A percentile compares a stretch with the other conserved stretches of the same genome.
Conservation (phyloP, 2,113 vertebrate species). For the Lota lota region DNA sequence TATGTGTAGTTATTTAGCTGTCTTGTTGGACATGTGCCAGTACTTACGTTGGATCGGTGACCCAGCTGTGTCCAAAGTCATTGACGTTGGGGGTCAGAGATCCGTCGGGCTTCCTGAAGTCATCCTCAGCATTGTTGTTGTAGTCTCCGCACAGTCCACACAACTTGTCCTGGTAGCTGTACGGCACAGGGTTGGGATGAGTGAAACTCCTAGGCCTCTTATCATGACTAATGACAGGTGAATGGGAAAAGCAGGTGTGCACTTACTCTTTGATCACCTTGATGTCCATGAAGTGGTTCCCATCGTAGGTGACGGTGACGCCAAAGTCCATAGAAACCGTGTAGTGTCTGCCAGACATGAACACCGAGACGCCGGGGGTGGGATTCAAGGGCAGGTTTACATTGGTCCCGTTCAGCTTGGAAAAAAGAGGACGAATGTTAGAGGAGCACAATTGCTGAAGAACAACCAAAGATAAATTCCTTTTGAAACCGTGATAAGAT, state of each 20-base stretch:
- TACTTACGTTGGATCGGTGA: constrained; percentile 66
- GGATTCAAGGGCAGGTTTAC: constrained; percentile 51
- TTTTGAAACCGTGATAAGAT: too few relatives aligned
- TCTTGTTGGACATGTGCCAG: too few relatives aligned
- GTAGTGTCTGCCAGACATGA: constrained; percentile 57
- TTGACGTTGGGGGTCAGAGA: constrained; percentile 48
- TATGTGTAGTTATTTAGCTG: not conserved
- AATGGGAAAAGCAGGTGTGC: not conserved
- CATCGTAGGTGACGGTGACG: constrained; percentile 74
- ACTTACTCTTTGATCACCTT: constrained; percentile 75
- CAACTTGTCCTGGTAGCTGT: constrained; percentile 63
- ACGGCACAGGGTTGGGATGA: constrained; percentile 4
- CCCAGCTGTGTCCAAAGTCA: constrained; percentile 78
- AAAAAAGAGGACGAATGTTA: too few relatives aligned
- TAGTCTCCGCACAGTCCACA: constrained; percentile 78
- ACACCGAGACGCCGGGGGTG: constrained; percentile 43
- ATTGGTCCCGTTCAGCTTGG: constrained; percentile 58
- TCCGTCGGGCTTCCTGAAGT: constrained; percentile 72
- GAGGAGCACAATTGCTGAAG: too few relatives aligned
- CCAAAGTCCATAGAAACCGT: constrained; percentile 63
- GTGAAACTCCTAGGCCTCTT: not conserved
- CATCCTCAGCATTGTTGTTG: constrained; percentile 60
- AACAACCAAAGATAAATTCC: too few relatives aligned
- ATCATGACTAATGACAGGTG: too few relatives aligned
- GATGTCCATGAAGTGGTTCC: constrained; percentile 73